Evolutionary conservation across 30 jellyfish, hydroid and myxozoan genomes (phyloP), one percentile per base, ranked within the genome.

Genomic region (Clytia hemisphaerica): DNA sequence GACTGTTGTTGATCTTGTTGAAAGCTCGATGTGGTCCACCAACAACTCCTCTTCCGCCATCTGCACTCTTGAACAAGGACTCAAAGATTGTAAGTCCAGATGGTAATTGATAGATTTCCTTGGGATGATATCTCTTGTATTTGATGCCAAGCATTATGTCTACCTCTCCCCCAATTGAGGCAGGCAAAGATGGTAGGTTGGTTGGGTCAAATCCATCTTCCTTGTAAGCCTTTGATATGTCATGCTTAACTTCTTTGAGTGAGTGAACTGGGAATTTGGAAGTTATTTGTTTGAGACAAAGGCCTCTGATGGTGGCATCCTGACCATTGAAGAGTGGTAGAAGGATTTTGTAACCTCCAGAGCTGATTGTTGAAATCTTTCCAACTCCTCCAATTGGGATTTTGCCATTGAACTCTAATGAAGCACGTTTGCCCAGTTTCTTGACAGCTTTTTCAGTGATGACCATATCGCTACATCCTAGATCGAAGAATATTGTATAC

Each of bases 11-110:
- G 3, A 46, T 46, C 24, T 3, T 2, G 3, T 26, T n/a, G 9
- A 46, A 46, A 2, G 9, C 24, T 46, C 24, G 3, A 9, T 46
- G 9, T 2, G 60, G 60, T 3, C 60, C 60, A 46, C 60, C 60
- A 30, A 46, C 24, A 2, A 46, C 60, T 2, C 60, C 60, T n/a
- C 60, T 4, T n/a, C 60, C 24, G 25, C 70, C 70, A 46, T 46
- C 60, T n/a, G 60, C 30, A 9, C 24, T 46, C 60, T 46, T 46
- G 9, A 46, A 46, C 3, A 9, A 4, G 9, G 60, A 46, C 9
- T 46, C 24, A 30, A n/a, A 46, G 25, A 46, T 46, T 27, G 9
- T 46, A 4, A 46, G 60, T n/a, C 60, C 60, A 46, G 60, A 46
- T 46, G 60, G 25, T 30, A 46, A 2, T 9, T 46, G 3, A 9